Base-by-base conservation (phyloP, 2,797 vertebrate genomes). In the Pipistrellus nathusii region DNA sequence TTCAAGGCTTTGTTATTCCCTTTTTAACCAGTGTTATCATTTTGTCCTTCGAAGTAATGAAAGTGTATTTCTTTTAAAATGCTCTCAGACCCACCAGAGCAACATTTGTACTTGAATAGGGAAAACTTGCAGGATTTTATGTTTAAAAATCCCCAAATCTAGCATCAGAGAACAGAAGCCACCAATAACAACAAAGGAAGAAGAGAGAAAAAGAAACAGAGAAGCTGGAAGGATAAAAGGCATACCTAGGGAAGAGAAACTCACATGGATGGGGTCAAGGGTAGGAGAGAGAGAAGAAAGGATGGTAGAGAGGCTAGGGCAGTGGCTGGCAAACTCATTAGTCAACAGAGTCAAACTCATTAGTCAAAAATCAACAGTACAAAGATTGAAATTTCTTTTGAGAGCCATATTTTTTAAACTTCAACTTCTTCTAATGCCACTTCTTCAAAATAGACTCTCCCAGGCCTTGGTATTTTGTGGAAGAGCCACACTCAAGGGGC, bases 11-110 rank as follows among this genome's bases (percentile, higher is more conserved):
- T 81, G 53, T 94, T 71, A 69, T 53, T 76, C 41, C 9, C 7
- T 20, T 77, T 94, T 75, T 57, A 94, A 71, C 12, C 4, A 59
- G 3, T 41, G 12, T 77, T 87, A 64, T 89, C 68, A 57, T 88
- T 57, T 78, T 55, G 1, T 82, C 57, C 82, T 84, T 94, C 48
- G n/a, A 89, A 71, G 25, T 93, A 94, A 91, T 82, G 71, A 94
- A 88, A 84, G 32, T 73, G 51, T 57, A 69, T 82, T 91, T 94
- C 27, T 88, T 88, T 68, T 10, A 59, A 82, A 91, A 85, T 87
- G 12, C 46, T 84, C n/a, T 64, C 21, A 81, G 57, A 78, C 7
- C 14, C 30, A 68, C 8, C 12, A 78, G 59, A 75, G 27, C 38
- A 32, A 64, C 8, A 59, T 80, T 66, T 75, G 48, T 87, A 9